Conservation (phyloP, 2,797 vertebrate genomes). For the Erpetoichthys calabaricus region DNA sequence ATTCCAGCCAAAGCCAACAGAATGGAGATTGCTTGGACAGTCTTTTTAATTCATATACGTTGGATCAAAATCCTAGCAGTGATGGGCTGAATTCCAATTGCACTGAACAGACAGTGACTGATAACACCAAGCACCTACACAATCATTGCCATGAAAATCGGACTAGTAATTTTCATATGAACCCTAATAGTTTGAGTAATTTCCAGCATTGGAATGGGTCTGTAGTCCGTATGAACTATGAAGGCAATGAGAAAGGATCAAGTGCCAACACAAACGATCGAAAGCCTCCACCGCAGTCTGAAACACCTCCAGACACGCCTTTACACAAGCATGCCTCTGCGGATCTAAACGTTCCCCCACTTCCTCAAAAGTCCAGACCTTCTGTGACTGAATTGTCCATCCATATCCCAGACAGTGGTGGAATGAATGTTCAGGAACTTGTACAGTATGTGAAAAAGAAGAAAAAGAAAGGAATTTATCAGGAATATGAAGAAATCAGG, state of each 20-base stretch:
- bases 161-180: conserved; percentile 25
- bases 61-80: conserved; percentile 40
- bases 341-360: conserved; percentile 41
- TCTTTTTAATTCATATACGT: conserved; percentile 55
- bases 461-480: conserved; percentile 67
- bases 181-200: conserved; percentile 13
- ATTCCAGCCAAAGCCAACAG: conserved; percentile 27
- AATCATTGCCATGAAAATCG: conserved; percentile 43
- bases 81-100: conserved; percentile 51
- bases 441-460: conserved; percentile 59
- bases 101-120: conserved; percentile 36
- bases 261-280: conserved; percentile 45
- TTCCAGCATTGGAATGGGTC: conserved; percentile 56
- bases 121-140: conserved; percentile 56
- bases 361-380: conserved; percentile 57
- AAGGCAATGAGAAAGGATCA: conserved; percentile 21
- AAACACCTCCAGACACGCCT: conserved; percentile 56
- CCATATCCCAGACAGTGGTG: conserved; percentile 55
- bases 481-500: conserved; percentile 71
- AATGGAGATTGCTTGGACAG: conserved; percentile 59
- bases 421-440: conserved; percentile 51
- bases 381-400: conserved; percentile 42
- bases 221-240: conserved; percentile 25
- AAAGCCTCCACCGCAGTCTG: conserved; percentile 57
- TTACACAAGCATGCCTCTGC: conserved; percentile 32